These are phyloP conservation scores for Gopherus flavomarginatus DNA, from an alignment of 2,113 vertebrate genomes.

Conservation along the genomic window DNA sequence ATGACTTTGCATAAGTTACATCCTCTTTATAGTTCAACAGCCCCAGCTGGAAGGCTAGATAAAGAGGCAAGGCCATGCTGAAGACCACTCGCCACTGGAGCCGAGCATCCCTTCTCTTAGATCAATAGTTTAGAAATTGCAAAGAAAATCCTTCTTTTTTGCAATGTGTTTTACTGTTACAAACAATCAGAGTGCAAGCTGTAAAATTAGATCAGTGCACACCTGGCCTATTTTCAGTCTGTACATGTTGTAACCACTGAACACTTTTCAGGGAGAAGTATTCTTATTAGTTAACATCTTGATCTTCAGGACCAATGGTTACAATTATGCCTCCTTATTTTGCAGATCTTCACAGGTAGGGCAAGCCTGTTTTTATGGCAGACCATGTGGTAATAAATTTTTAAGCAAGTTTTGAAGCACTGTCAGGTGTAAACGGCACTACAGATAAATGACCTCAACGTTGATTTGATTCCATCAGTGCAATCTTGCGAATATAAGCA, in stretches of 20 bases:
- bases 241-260: background rate
- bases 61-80: background rate
- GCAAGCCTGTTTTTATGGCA: background rate
- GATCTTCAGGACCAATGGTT: background rate
- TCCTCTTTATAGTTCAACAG: background rate
- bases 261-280: background rate
- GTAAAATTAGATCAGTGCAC: background rate
- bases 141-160: background rate
- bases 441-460: background rate
- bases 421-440: background rate
- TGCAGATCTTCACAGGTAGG: background rate
- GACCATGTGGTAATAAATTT: background rate
- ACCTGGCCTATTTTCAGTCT: background rate
- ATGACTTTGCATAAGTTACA: background rate
- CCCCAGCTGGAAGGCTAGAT: background rate
- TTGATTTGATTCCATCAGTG: background rate
- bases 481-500: background rate
- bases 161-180: background rate
- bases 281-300: background rate
- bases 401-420: background rate
- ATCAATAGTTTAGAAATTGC: background rate
- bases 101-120: background rate
- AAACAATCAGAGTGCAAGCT: background rate
- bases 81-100: background rate
- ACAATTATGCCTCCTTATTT: background rate